Conservation (phyloP, 2,797 vertebrate genomes). For the Karalla daura region DNA sequence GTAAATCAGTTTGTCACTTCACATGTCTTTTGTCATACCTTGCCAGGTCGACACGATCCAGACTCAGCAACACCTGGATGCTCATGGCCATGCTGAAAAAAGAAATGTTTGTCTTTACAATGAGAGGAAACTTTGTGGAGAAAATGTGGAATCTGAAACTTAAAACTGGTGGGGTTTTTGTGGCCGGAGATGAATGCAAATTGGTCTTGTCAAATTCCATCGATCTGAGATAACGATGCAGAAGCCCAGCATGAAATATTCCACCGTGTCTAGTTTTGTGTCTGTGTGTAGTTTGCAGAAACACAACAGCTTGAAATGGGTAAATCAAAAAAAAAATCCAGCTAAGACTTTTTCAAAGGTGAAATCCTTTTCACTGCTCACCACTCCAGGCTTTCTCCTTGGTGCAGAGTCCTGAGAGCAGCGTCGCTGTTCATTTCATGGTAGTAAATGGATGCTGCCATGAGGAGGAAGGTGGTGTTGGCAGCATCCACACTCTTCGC, state of each 20-base stretch:
- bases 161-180: not conserved
- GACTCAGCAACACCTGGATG: constrained; percentile 92
- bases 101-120: constrained; percentile 8
- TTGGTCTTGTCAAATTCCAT: too few relatives aligned
- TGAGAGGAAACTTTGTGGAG: not conserved
- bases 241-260: too few relatives aligned
- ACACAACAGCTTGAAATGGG: not conserved
- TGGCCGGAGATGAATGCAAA: too few relatives aligned
- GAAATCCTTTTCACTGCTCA: constrained; percentile 60
- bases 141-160: not conserved
- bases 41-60: constrained; percentile 94
- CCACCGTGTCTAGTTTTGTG: too few relatives aligned
- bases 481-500: constrained; percentile 90
- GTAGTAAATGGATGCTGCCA: constrained; percentile 94
- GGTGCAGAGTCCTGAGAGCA: constrained; percentile 90
- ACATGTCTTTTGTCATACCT: constrained; percentile 81
- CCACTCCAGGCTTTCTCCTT: constrained; percentile 96
- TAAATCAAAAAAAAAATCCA: not conserved
- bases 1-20: not conserved
- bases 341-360: not conserved
- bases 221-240: too few relatives aligned
- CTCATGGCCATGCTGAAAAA: constrained; percentile 90
- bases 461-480: constrained; percentile 93
- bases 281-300: not conserved
- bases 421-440: constrained; percentile 90